Evolutionary conservation across 2,113 vertebrate species (phyloP).

Genomic region (Microtus ochrogaster): DNA sequence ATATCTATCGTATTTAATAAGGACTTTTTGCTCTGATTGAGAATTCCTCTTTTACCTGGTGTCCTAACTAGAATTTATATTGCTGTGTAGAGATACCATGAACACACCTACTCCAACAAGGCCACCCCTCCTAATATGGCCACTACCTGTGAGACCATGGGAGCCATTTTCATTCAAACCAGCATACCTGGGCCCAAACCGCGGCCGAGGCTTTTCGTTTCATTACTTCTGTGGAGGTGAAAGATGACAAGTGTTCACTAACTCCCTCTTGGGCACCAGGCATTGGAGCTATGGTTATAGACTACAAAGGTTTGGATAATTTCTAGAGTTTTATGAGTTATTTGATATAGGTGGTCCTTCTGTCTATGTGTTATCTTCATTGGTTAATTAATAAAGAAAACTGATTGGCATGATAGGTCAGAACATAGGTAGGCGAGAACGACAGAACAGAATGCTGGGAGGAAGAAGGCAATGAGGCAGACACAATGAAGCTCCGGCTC

Average conservation of each 20-base stretch:
- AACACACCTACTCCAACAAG: neutral
- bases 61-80: neutral
- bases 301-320: conserved; percentile 10
- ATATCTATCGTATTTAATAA: neutral
- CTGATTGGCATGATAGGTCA: too few relatives aligned
- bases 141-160: neutral
- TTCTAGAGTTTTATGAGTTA: neutral
- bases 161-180: neutral
- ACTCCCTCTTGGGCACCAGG: neutral
- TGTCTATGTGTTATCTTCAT: too few relatives aligned
- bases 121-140: neutral
- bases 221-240: neutral
- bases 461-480: too few relatives aligned
- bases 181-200: neutral
- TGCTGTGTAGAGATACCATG: neutral
- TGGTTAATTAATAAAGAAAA: too few relatives aligned
- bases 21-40: conserved; percentile 20
- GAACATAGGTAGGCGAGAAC: too few relatives aligned
- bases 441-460: too few relatives aligned
- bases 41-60: conserved; percentile 8
- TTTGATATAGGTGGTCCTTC: too few relatives aligned
- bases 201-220: neutral
- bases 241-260: neutral
- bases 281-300: neutral
- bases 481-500: too few relatives aligned